Base-by-base conservation (phyloP, 2,797 vertebrate species). In the Kryptopterus vitreolus region DNA sequence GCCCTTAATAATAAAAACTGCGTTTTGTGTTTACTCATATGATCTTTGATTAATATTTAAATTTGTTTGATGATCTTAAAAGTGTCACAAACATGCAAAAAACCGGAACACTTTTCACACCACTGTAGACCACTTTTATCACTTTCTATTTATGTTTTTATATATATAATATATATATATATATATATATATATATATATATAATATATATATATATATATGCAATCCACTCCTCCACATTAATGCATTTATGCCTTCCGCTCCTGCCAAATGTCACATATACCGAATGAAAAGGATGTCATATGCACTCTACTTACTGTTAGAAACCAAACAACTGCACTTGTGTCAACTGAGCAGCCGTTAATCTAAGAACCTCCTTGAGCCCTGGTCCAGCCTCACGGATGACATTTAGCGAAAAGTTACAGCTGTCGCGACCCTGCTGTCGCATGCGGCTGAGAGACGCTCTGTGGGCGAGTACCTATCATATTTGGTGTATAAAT, bases 401-500 rank as follows among this genome's bases (percentile, higher is more conserved):
- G 35, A 66, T 26, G 43, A 48, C 20, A 48, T 68, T 68, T 22
- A 12, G 33, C 22, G 22, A 63, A 63, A 68, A 68, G n/a, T 48
- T 68, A 24, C 35, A 43, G 63, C 63, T 66, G 35, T 24, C 63
- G 43, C 22, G 38, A 24, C 63, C 65, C 38, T 15, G 15, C 7
- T 68, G 66, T 70, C 4, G 16, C 16, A 70, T 18, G 38, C 11
- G 46, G 66, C 24, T 70, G 46, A 50, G 33, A 31, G 24, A 12
- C 10, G 1, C 68, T 71, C 68, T 13, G 48, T 53, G 18, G 29
- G 48, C 29, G 18, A 33, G 18, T 16, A 53, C 26, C 18, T 52
- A 18, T 71, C 69, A 33, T 22, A 22, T 53, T 22, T 71, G 69
- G 53, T 22, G 69, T 48, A 53, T 33, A 71, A 53, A 71, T 53